Conservation (phyloP, 2,888 invertebrate genomes). For the Prosapia bicincta region DNA sequence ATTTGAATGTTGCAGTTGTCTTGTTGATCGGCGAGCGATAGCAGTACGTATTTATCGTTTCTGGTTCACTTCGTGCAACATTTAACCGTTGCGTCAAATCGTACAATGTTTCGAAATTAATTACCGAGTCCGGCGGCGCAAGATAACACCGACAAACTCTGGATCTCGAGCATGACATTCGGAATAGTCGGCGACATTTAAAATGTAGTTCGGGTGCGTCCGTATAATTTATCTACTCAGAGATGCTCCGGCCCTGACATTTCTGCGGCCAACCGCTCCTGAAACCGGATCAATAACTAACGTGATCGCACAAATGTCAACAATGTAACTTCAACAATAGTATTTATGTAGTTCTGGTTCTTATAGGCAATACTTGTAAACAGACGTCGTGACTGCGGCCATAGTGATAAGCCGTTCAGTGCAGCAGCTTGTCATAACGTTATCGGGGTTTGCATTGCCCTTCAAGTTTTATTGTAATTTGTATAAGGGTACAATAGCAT, state of each 20-base stretch:
- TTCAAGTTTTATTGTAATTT: no score
- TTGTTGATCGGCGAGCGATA: no score
- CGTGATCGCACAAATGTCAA: not conserved
- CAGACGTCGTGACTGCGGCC: not conserved
- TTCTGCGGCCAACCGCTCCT: not conserved
- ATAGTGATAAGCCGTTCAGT: not conserved
- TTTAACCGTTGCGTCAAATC: no score
- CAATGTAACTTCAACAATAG: not conserved
- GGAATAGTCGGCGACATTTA: not conserved
- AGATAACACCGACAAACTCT: not conserved
- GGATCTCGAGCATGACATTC: not conserved
- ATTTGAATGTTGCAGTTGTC: no score
- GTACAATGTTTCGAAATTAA: not conserved
- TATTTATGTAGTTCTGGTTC: not conserved
- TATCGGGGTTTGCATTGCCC: no score
- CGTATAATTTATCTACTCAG: not conserved
- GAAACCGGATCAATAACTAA: not conserved
- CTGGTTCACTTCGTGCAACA: no score
- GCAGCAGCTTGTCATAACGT: no score
- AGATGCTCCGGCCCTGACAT: not conserved
- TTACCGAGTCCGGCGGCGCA: not conserved
- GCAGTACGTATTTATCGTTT: no score
- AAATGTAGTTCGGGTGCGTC: not conserved
- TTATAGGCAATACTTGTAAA: not conserved
- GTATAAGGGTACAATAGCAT: no score